phyloP scores from a whole-genome alignment of 1,140 invertebrate species.

The Drosophila trapezifrons region DNA sequence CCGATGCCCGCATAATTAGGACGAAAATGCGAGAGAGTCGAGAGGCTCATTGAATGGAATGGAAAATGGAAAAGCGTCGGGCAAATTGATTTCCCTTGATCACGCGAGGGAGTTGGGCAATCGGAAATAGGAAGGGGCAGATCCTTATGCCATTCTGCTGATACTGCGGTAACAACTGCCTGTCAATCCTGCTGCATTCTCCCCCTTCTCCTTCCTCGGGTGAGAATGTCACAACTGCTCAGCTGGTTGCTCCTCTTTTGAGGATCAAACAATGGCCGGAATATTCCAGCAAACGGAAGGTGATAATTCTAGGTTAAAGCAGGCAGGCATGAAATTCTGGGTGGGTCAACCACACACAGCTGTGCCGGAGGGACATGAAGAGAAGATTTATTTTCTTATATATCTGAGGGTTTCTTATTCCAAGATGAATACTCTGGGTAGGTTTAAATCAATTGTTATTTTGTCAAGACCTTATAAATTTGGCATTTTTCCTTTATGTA shows the following conservation, averaged over 20 bases:
- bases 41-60: slow-evolving; percentile 41
- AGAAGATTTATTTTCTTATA: neutral
- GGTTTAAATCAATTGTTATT: neutral
- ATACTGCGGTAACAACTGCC: slow-evolving; percentile 42
- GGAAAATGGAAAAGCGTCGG: slow-evolving; percentile 43
- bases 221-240: slow-evolving; percentile 48
- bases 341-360: slow-evolving; percentile 42
- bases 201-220: neutral
- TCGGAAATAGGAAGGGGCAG: slow-evolving; percentile 1
- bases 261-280: slow-evolving; percentile 13
- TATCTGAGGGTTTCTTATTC: neutral
- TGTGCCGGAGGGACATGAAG: neutral
- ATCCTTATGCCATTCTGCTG: slow-evolving; percentile 27
- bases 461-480: no score
- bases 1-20: slow-evolving; percentile 69
- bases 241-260: slow-evolving; percentile 38
- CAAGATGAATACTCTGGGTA: neutral
- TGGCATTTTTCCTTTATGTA: neutral
- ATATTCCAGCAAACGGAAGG: slow-evolving; percentile 27
- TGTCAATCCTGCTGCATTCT: neutral
- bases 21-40: slow-evolving; percentile 52
- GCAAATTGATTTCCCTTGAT: slow-evolving; percentile 46
- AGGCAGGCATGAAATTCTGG: slow-evolving; percentile 34
- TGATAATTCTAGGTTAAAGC: slow-evolving; percentile 40
- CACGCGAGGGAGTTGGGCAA: slow-evolving; percentile 26